Evolutionary conservation across 2,113 vertebrate genomes (phyloP).

Genomic region (Corydoras sp.): DNA sequence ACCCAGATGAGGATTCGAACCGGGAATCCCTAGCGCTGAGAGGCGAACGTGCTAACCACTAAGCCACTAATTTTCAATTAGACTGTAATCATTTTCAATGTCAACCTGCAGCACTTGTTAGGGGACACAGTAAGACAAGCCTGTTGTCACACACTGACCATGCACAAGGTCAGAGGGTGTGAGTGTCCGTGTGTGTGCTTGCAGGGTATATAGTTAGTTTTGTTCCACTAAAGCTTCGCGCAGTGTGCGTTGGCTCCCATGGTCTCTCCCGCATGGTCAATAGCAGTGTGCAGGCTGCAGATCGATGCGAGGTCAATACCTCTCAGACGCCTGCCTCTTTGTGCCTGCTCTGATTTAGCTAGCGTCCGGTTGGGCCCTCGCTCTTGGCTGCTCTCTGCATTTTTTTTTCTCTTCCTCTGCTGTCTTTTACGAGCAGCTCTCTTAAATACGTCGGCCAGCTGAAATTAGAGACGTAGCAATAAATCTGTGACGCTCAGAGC

Average conservation of each 20-base stretch:
- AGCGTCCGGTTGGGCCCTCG: constrained; percentile 59
- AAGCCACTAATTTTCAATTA: too few relatives aligned
- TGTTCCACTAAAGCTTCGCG: constrained; percentile 56
- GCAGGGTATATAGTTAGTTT: constrained; percentile 59
- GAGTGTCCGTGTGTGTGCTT: constrained; percentile 14
- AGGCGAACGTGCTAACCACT: too few relatives aligned
- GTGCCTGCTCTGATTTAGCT: constrained; percentile 73
- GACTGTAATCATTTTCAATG: too few relatives aligned
- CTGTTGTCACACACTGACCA: constrained; percentile 33
- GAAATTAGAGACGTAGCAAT: constrained; percentile 62
- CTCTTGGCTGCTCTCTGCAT: constrained; percentile 43
- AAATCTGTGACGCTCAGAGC: constrained; percentile 53
- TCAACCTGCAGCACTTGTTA: background rate
- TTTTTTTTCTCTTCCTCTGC: constrained; percentile 32
- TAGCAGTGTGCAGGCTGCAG: constrained; percentile 66
- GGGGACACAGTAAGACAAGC: constrained; percentile 14
- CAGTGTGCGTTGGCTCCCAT: constrained; percentile 60
- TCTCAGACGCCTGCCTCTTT: constrained; percentile 75
- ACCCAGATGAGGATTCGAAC: too few relatives aligned
- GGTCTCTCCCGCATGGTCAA: constrained; percentile 72
- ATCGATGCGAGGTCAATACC: constrained; percentile 76
- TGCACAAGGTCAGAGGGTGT: constrained; percentile 62
- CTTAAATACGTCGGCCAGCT: constrained; percentile 62
- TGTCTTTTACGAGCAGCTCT: constrained; percentile 60
- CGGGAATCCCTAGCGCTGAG: too few relatives aligned